Evolutionary conservation across 2,888 invertebrate species (phyloP), one percentile per base, ranked within the genome.

Genomic region (Parnassius mnemosyne): DNA sequence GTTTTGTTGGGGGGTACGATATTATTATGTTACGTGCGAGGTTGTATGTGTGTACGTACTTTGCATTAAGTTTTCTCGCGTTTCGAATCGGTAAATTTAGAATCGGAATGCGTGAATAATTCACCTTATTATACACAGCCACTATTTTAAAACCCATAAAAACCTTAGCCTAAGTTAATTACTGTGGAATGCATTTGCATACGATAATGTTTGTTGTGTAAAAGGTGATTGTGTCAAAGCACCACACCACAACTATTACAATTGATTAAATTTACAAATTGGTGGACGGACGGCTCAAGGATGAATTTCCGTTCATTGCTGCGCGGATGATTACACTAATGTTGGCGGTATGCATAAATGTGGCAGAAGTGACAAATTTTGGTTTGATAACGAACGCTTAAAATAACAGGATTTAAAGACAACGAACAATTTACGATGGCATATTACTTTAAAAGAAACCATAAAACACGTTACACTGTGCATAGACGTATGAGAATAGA

Each of bases 241-340:
- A 63, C 54, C 54, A 46, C 50, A 63, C 54, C 51, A 46, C 55
- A 58, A 16, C 54, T n/a, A 51, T 46, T 49, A 58, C 12, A 52
- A 60, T 42, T 52, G 52, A 20, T 25, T 20, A 60, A 57, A 53
- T 53, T 13, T 57, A 51, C 42, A 20, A 57, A 51, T 61, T 3
- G 9, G 65, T 64, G 65, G 57, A 66, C 69, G 70, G 69, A 71
- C 74, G 75, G 79, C 78, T 77, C 77, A 71, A 65, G 75, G 76
- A 75, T 74, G 72, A 77, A 74, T 78, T 78, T 81, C 81, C 81
- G 81, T 73, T 62, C 69, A 69, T 75, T 71, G 73, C 71, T 69
- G 57, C 67, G 73, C 79, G 80, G 81, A 80, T 82, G 83, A 83
- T 85, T 83, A 83, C 77, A 73, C 68, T 80, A 79, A 72, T 67